Base-by-base conservation (phyloP, 2,113 vertebrate genomes). In the Myrmecophaga tridactyla region DNA sequence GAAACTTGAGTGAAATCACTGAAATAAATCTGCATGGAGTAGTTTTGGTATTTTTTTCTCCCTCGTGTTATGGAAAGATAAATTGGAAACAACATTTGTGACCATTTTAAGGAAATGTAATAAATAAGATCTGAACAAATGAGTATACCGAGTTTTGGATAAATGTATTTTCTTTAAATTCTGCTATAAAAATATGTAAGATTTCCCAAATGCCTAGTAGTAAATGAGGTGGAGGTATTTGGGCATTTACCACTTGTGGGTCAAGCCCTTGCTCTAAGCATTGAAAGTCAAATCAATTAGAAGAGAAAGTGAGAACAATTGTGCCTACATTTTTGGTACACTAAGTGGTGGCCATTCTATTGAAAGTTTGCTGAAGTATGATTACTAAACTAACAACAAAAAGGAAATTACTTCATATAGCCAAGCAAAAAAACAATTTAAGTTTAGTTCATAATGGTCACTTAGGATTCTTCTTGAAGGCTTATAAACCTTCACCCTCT, bases 401-500 rank as follows among this genome's bases (percentile, higher is more conserved):
- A 70, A 96, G 76, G 83, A 97, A 97, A 92, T 36, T 7, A 14
- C 21, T 51, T 4, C 94, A 48, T 88, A 58, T 86, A 94, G 46
- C 0, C 77, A 86, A 97, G 78, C 85, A 72, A 92, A 94, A 62
- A 56, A 69, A 62, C 23, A 27, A 4, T 13, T 51, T n/a, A 91
- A 5, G 60, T 63, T 89, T 91, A 56, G 41, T 77, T 87, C 75
- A 31, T 92, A 95, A 87, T 51, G 41, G 41, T 97, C 94, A 21
- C n/a, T 96, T 96, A 67, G 6, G 63, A 97, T 97, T 97, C 69
- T 94, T 85, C 48, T 83, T 94, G 90, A 85, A 96, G 86, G 2
- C 91, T 98, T 97, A 58, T 97, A 94, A 95, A 62, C 77, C 3
- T 97, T 97, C 86, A 58, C 97, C 92, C 94, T 97, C 80, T 96